A percentile compares a stretch with the other conserved stretches of the same genome.
phyloP scores from a whole-genome alignment of 2,113 vertebrate genomes.

The Muntiacus reevesi region DNA sequence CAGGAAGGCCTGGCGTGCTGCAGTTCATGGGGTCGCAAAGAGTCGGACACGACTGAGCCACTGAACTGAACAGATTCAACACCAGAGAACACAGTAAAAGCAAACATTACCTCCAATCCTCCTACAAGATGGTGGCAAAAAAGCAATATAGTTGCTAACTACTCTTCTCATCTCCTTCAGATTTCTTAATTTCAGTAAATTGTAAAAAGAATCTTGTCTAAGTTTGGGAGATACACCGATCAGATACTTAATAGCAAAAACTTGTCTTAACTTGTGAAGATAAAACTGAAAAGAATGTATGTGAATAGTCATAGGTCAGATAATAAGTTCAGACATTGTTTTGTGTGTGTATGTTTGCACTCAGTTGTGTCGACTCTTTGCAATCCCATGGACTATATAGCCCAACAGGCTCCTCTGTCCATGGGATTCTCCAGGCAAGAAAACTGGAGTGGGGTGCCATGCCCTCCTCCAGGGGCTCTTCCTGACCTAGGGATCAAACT shows the following conservation, averaged over 20 bases:
- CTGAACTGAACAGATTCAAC: background rate
- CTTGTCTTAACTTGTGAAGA: background rate
- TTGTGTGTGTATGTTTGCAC: background rate
- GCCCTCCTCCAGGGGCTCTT: background rate
- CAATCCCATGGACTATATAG: background rate
- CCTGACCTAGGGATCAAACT: background rate
- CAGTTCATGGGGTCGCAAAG: background rate
- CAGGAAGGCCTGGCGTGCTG: background rate
- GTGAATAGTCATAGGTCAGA: background rate
- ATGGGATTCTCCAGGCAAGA: background rate
- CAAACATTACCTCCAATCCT: background rate
- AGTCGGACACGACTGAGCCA: background rate
- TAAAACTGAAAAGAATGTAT: slow-evolving; percentile 27
- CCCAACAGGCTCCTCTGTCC: background rate
- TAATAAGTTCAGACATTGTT: slow-evolving; percentile 26
- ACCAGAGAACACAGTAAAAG: background rate
- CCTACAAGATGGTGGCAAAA: background rate
- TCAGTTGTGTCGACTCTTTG: background rate
- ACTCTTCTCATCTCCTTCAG: background rate
- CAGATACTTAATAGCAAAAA: slow-evolving; percentile 16
- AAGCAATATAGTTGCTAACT: background rate
- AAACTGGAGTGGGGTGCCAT: background rate
- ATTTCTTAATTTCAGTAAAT: slow-evolving; percentile 29
- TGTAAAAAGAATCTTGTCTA: slow-evolving; percentile 2
- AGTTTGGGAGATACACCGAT: slow-evolving; percentile 27